A percentile compares a stretch with the other conserved stretches of the same genome.
Conservation (phyloP, 2,888 invertebrate genomes). For the Patella depressa region DNA sequence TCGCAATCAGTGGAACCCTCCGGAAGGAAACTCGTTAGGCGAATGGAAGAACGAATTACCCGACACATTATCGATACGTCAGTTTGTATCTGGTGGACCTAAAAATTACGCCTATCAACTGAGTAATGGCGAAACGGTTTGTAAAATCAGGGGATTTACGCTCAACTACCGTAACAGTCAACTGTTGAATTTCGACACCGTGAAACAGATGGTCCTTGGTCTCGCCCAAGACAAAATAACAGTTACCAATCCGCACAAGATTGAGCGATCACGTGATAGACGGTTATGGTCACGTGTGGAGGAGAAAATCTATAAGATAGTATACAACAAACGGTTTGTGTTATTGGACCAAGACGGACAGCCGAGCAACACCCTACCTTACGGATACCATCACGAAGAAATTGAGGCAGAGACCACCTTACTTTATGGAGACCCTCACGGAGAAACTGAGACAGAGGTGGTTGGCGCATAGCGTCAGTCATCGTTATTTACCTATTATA, state of each 20-base stretch:
- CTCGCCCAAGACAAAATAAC: neutral
- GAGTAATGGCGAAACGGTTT: neutral
- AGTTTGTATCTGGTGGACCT: neutral
- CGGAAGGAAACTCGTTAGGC: neutral
- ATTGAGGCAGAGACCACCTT: neutral
- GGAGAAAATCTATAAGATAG: neutral
- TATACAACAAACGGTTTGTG: neutral
- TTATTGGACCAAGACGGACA: too few relatives aligned
- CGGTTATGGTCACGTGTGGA: neutral
- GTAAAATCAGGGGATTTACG: neutral
- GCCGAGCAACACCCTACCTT: too few relatives aligned
- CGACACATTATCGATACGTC: neutral
- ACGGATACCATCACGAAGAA: too few relatives aligned
- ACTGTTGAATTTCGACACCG: constrained; percentile 1
- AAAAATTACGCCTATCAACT: constrained; percentile 4
- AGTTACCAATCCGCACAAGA: neutral
- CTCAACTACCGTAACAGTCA: neutral
- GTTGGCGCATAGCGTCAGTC: too few relatives aligned
- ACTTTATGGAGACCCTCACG: neutral
- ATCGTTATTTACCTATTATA: too few relatives aligned
- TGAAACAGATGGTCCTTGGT: neutral
- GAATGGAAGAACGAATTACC: constrained; percentile 1
- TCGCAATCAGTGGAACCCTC: neutral
- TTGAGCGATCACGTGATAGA: neutral
- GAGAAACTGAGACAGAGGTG: neutral